phyloP scores from a whole-genome alignment of 2,113 vertebrate genomes.

The Ailurus styani region DNA sequence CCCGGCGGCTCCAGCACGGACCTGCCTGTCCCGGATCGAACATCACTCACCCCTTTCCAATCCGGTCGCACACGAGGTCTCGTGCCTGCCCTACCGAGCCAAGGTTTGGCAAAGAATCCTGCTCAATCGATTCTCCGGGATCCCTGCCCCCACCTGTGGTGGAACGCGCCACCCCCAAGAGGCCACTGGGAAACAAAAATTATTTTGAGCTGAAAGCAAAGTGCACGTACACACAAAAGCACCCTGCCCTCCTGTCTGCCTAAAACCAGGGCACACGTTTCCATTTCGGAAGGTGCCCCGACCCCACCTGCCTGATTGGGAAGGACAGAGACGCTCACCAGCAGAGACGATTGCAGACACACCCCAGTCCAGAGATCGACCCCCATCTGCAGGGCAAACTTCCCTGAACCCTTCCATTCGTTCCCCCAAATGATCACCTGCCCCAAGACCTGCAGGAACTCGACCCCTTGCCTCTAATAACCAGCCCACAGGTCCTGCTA shows the following conservation, averaged over 20 bases:
- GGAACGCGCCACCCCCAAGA: too few species aligned
- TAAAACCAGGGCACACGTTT: neutral
- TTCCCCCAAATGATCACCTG: neutral
- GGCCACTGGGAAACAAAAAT: too few species aligned
- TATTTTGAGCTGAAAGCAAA: too few species aligned
- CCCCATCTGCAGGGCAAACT: neutral
- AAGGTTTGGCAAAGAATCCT: neutral
- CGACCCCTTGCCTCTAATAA: accelerated
- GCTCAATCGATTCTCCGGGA: neutral
- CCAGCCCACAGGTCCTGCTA: neutral
- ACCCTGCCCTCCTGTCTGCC: neutral
- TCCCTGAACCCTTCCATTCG: accelerated
- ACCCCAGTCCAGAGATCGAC: neutral
- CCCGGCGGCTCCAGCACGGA: neutral
- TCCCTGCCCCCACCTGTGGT: neutral
- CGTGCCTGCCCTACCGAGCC: neutral
- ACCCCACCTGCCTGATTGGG: neutral
- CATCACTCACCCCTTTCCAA: neutral
- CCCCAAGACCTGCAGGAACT: neutral
- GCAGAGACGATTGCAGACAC: neutral
- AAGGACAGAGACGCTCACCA: neutral
- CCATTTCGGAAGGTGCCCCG: neutral
- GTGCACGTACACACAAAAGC: too few species aligned
- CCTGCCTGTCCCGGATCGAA: accelerated
- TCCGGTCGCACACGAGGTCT: neutral